Percentiles rank a stretch among this genome's conserved stretches.
Conservation (phyloP, 2,113 vertebrate genomes). For the Nannospalax galili region DNA sequence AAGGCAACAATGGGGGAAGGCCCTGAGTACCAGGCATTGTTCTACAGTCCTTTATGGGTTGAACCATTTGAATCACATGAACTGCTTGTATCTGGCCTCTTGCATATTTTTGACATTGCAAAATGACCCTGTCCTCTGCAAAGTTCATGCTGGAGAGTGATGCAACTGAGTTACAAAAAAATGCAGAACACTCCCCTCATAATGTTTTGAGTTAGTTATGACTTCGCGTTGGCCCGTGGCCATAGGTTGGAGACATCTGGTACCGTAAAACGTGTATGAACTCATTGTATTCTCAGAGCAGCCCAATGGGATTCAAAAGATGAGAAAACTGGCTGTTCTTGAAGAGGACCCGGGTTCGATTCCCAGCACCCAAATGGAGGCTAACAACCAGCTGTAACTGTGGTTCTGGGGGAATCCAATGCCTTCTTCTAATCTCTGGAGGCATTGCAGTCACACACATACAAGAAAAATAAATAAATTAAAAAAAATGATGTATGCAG, state of each 20-base stretch:
- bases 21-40: background rate
- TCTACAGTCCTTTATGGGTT: background rate
- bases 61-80: background rate
- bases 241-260: too few relatives aligned
- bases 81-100: background rate
- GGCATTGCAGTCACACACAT: too few relatives aligned
- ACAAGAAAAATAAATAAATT: too few relatives aligned
- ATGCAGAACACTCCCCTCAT: background rate
- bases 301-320: background rate
- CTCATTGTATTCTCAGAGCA: conserved; percentile 8
- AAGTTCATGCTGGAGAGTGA: background rate
- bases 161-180: background rate
- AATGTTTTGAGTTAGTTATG: background rate
- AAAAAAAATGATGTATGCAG: background rate
- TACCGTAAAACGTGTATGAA: background rate
- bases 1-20: background rate
- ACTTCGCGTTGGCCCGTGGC: background rate
- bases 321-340: background rate
- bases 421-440: too few relatives aligned
- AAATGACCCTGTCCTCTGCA: background rate
- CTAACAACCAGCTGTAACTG: too few relatives aligned
- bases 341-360: too few relatives aligned
- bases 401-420: too few relatives aligned
- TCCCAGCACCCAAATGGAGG: too few relatives aligned
- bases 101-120: background rate